Conservation (phyloP, 2,797 vertebrate species). For the Brachyrhaphis roseni region DNA sequence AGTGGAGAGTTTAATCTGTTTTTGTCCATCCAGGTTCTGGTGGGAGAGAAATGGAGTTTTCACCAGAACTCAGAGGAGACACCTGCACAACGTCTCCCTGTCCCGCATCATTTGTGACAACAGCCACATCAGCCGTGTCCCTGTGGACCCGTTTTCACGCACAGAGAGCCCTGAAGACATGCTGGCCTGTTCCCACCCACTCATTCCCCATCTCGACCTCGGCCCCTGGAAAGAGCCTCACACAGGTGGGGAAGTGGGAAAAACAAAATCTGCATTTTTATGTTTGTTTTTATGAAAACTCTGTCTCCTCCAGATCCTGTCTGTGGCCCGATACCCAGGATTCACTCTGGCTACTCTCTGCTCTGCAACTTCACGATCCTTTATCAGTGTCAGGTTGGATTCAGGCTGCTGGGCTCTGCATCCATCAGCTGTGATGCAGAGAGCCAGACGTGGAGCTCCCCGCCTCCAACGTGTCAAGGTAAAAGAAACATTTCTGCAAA, state of each 20-base stretch:
- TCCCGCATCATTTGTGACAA: constrained; percentile 91
- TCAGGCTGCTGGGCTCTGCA: constrained; percentile 73
- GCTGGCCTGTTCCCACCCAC: constrained; percentile 77
- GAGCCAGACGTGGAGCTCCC: constrained; percentile 77
- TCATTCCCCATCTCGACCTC: constrained; percentile 76
- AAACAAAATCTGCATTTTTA: background rate
- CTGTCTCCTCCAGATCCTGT: constrained; percentile 66
- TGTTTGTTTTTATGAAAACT: background rate
- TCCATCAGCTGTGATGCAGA: constrained; percentile 76
- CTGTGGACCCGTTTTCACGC: constrained; percentile 81
- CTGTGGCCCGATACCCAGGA: constrained; percentile 78
- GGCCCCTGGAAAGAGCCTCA: constrained; percentile 79
- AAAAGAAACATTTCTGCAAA: constrained; percentile 1
- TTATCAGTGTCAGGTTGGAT: constrained; percentile 80
- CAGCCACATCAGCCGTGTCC: constrained; percentile 84
- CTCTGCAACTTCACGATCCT: constrained; percentile 75
- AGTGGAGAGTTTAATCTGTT: constrained; percentile 2
- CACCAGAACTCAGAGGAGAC: constrained; percentile 77
- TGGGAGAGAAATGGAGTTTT: constrained; percentile 89
- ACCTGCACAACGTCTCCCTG: constrained; percentile 80
- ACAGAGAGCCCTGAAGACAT: constrained; percentile 73
- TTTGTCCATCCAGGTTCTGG: constrained; percentile 86
- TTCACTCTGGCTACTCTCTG: constrained; percentile 76
- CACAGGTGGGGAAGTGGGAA: constrained; percentile 53
- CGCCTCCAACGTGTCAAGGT: constrained; percentile 81